A percentile compares a stretch with the other conserved stretches of the same genome.
phyloP scores from a whole-genome alignment of 2,113 vertebrate species.

The Ochotona princeps region DNA sequence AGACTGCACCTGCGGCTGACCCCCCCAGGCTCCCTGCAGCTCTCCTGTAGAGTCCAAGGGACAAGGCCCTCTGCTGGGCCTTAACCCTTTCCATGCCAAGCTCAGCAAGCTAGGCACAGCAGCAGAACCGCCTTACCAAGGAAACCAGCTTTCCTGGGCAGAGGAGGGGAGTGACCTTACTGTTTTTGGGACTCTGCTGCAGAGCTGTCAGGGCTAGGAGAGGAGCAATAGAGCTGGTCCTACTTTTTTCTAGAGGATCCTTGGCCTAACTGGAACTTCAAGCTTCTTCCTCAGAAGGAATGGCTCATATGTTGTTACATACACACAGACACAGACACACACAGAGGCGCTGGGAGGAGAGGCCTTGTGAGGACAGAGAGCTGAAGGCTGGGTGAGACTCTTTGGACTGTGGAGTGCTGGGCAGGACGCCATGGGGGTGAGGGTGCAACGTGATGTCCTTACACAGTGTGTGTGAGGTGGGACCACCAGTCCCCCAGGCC shows the following conservation, averaged over 20 bases:
- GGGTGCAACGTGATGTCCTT: not conserved
- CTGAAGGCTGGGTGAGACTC: not conserved
- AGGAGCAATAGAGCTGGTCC: rapidly evolving
- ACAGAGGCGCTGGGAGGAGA: not conserved
- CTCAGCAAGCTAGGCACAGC: not conserved
- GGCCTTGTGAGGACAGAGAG: not conserved
- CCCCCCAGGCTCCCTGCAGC: not conserved
- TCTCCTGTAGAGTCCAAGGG: not conserved
- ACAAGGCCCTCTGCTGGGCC: not conserved
- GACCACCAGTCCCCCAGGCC: not conserved
- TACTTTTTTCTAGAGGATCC: not conserved
- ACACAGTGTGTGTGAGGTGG: rapidly evolving
- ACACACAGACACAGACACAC: not conserved
- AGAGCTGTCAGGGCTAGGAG: not conserved
- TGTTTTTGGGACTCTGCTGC: not conserved
- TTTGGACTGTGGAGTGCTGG: not conserved
- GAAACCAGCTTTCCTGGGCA: not conserved
- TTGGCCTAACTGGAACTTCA: not conserved
- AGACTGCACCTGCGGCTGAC: not conserved
- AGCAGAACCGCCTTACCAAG: not conserved
- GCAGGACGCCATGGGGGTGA: no score
- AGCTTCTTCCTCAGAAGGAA: not conserved
- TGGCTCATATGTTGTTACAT: not conserved
- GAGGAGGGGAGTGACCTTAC: not conserved
- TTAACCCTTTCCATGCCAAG: not conserved